Evolutionary conservation across 92 coral and sea anemone species (phyloP), one percentile per base, ranked within the genome.

Genomic region (Pocillopora meandrina): DNA sequence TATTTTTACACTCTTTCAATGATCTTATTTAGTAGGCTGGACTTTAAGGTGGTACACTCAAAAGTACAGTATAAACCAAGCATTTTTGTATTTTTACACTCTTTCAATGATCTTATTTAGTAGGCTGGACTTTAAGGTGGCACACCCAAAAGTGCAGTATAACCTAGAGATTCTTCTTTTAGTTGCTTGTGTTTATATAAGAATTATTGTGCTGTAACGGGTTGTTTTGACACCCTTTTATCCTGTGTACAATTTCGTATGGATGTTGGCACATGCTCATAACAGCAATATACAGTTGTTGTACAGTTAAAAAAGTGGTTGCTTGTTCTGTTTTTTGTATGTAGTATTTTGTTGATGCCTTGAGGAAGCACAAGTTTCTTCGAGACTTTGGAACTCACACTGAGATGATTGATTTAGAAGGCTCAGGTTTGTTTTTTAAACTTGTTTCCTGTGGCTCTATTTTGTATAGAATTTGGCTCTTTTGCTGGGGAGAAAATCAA

Each of bases 331-430:
- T 42, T 42, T 42, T 42, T 31, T 36, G 42, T 72, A 10, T 35
- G 65, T 79, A 86, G 89, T 78, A 86, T 61, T 86, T 63, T 86
- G 85, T 49, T 35, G 90, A 75, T 42, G 78, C 72, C 31, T 65
- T 86, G 52, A 59, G 62, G 31, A 77, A 61, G 17, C 68, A 70
- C 65, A 56, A 70, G 61, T 85, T 85, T 78, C 70, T 85, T 12
- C 52, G 89, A 58, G 80, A 86, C 77, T 86, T 59, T 86, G 85
- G 85, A 36, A 86, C 90, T 61, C 77, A 58, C 59, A 80, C 90
- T 58, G 85, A 79, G 34, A 19, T 55, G 62, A 69, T 79, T 26
- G 68, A 77, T 66, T 80, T 86, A 15, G 74, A 79, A 56, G 74
- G 85, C 21, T 70, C 90, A 70, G 90, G 90, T 83, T 26, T 23